A percentile compares a stretch with the other conserved stretches of the same genome.
Evolutionary conservation across 2,888 invertebrate species (phyloP).

Genomic region (Dryocosmus kuriphilus): DNA sequence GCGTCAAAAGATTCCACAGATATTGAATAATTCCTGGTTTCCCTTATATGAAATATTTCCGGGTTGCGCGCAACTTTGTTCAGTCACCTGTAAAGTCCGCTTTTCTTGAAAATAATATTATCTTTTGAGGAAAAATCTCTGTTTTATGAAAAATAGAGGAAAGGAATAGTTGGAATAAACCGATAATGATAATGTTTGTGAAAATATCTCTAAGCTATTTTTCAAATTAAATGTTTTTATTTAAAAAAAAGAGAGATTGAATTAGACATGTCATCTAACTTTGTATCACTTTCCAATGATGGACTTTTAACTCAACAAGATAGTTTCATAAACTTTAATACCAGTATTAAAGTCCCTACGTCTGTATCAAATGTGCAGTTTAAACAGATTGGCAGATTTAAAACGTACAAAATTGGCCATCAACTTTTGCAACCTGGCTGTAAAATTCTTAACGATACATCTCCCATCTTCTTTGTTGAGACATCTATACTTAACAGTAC

Average conservation of each 20-base stretch:
- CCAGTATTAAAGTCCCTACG: neutral
- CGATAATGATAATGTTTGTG: neutral
- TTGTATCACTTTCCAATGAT: neutral
- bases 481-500: neutral
- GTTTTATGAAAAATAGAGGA: neutral
- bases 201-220: neutral
- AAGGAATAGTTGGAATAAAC: too few relatives aligned
- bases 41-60: slow-evolving; percentile 36
- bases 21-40: slow-evolving; percentile 40
- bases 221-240: neutral
- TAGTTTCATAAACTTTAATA: neutral
- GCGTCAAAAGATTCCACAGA: slow-evolving; percentile 40
- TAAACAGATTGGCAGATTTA: slow-evolving; percentile 13
- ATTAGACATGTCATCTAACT: too few relatives aligned
- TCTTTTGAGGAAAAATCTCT: neutral
- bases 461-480: slow-evolving; percentile 13
- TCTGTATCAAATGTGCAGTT: slow-evolving; percentile 4
- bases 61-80: neutral
- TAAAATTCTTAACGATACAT: slow-evolving; percentile 29
- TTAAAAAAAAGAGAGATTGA: too few relatives aligned
- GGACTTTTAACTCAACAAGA: neutral
- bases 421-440: slow-evolving; percentile 15
- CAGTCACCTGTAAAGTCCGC: slow-evolving; percentile 6
- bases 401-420: slow-evolving; percentile 7
- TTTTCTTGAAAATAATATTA: neutral